Evolutionary conservation across 2,888 invertebrate genomes (phyloP).

Genomic region (Melikaiella ostensackeni): DNA sequence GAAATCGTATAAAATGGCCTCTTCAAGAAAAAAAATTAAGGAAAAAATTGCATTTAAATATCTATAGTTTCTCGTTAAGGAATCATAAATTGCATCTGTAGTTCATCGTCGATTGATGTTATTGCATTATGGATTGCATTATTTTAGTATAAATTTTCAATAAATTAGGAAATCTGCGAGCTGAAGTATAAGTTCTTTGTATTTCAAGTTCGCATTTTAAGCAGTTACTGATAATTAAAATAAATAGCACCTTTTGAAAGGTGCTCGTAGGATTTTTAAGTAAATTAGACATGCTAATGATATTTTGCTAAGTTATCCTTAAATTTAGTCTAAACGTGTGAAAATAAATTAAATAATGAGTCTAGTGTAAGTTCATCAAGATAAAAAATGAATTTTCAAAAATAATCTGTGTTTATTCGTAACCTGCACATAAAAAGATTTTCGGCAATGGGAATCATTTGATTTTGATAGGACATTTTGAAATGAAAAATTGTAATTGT

Average conservation of each 20-base stretch:
- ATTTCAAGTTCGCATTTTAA: conserved; percentile 7
- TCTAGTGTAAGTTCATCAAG: background rate
- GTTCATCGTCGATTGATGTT: background rate
- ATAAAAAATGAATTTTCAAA: no score
- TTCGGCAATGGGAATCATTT: no score
- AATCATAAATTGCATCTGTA: background rate
- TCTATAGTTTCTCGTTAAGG: background rate
- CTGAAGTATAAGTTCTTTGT: background rate
- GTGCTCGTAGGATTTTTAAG: conserved; percentile 16
- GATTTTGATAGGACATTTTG: no score
- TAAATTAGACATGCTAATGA: background rate
- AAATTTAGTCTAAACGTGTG: background rate
- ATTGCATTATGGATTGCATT: conserved; percentile 12
- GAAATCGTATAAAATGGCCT: background rate
- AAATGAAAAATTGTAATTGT: no score
- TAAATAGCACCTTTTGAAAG: background rate
- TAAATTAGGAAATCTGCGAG: conserved; percentile 11
- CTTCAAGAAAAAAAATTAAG: background rate
- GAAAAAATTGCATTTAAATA: conserved; percentile 22
- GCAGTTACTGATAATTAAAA: background rate
- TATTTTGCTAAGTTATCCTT: background rate
- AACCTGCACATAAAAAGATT: no score
- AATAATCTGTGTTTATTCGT: no score
- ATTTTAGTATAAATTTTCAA: background rate
- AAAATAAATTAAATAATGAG: background rate